Evolutionary conservation across 2,113 vertebrate genomes (phyloP), one percentile per base, ranked within the genome.

Genomic region (Pomatostomus ruficeps): DNA sequence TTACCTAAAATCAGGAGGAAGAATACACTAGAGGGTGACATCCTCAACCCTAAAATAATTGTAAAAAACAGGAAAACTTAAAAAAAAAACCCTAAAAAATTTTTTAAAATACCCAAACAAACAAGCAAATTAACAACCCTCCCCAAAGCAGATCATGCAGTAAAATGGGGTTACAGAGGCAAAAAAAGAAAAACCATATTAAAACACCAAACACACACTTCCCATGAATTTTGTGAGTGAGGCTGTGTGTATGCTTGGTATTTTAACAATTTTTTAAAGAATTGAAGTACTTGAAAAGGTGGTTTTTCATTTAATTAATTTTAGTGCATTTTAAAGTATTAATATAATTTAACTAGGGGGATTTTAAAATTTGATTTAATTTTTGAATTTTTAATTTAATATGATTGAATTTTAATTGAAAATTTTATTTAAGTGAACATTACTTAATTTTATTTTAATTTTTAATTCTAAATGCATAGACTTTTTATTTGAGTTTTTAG

Each of bases 401-500:
- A 10, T n/a, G 3, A 35, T 14, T 40, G 13, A 18, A 35, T 62
- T 35, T 14, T 10, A 48, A 35, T 17, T 0, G 0, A 52, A 51
- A 33, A 16, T 3, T 23, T 59, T 43, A 49, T 52, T 20, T 23
- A 36, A 43, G 8, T 36, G 11, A 61, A 14, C 8, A 54, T 61
- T 33, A 36, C 23, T 51, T 52, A 3, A 52, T 68, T 54, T 54
- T 4, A n/a, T 62, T 40, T 31, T 6, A 55, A 25, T 14, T 79
- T 79, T 63, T 42, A 48, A 63, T 88, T 48, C 21, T 31, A 55
- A 18, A 79, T 8, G 6, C 7, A 71, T 26, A 48, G 7, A 18
- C 28, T 40, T 77, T 33, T 54, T 29, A 70, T 55, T 71, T 4
- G 9, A 7, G 5, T 17, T 21, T 29, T 70, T 21, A 48, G 18